A percentile compares a stretch with the other conserved stretches of the same genome.
Conservation (phyloP, 2,888 invertebrate genomes). For the Hydraecia micacea region DNA sequence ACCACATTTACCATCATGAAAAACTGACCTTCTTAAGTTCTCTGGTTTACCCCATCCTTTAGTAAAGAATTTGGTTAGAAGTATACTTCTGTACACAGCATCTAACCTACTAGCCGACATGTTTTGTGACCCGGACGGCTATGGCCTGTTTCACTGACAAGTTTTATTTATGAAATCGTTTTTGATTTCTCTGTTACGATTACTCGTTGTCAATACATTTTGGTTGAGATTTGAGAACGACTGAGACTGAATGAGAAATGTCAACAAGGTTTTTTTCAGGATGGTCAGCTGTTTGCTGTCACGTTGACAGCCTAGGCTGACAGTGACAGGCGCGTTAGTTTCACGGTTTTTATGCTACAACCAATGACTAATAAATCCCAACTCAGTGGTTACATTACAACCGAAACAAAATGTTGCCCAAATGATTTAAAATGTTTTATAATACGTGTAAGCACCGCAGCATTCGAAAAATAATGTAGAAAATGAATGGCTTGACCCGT, state of each 20-base stretch:
- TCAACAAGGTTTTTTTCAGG: slow-evolving; percentile 64
- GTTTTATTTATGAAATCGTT: slow-evolving; percentile 64
- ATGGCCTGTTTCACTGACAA: slow-evolving; percentile 54
- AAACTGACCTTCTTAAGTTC: slow-evolving; percentile 94
- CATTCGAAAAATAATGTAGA: not conserved
- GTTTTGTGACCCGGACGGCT: slow-evolving; percentile 71
- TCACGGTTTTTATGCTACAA: not conserved
- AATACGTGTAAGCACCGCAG: not conserved
- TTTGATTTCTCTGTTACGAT: slow-evolving; percentile 57
- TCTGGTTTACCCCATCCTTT: slow-evolving; percentile 99
- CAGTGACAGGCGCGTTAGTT: slow-evolving; percentile 23
- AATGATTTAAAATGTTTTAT: not conserved
- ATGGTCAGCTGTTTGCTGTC: slow-evolving; percentile 69
- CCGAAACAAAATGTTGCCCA: not conserved
- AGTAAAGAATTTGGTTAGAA: slow-evolving; percentile 97
- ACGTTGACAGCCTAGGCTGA: slow-evolving; percentile 41
- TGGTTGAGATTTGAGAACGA: slow-evolving; percentile 69
- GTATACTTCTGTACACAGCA: slow-evolving; percentile 95
- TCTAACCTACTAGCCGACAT: slow-evolving; percentile 93
- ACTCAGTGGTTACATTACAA: too few species aligned
- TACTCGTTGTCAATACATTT: slow-evolving; percentile 76
- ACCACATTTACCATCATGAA: slow-evolving; percentile 45
- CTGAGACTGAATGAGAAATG: slow-evolving; percentile 58
- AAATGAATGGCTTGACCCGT: not conserved
- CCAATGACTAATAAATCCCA: too few species aligned